Base-by-base conservation (phyloP, 1,140 invertebrate genomes). In the Psix sp. region DNA sequence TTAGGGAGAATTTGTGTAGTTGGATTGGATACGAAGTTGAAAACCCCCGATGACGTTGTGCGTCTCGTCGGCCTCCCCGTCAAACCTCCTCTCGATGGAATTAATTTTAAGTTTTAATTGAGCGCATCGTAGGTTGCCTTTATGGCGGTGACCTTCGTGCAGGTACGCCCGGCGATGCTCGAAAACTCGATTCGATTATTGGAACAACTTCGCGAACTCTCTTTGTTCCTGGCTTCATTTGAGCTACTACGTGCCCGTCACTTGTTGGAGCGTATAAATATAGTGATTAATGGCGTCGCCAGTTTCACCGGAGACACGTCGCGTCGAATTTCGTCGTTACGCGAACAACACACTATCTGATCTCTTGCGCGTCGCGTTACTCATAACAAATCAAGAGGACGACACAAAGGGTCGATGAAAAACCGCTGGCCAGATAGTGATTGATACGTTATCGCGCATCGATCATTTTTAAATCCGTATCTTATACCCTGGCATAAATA, bases 41-140 rank as follows among this genome's bases (percentile, higher is more conserved):
- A 35, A 13, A 72, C 70, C 74, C 59, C 71, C 57, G 79, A 77
- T 76, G 79, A 78, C 65, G 76, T 51, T 20, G 40, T 17, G 60
- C 74, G 42, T 76, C 35, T 51, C 59, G 38, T 18, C 57, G 17
- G 43, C 51, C 45, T 49, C 49, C 21, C 20, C 39, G 21, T 15
- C 15, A 52, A 46, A 57, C 71, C 46, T 51, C 39, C 66, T 66
- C 48, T 51, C 66, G 65, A 66, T 62, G 60, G 76, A 85, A 85
- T 85, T 83, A 84, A 84, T 85, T 84, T 80, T 75, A 84, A 84
- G 79, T 85, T 82, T 84, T 84, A 84, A 84, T 84, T 77, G 78
- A 82, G 79, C 74, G 52, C 76, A 82, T 82, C 57, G 63, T 67
- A 71, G 65, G 51, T 48, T 51, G 78, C 75, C 79, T 82, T 83